Evolutionary conservation across 2,113 vertebrate genomes (phyloP), one percentile per base, ranked within the genome.

Genomic region (Microtus ochrogaster): DNA sequence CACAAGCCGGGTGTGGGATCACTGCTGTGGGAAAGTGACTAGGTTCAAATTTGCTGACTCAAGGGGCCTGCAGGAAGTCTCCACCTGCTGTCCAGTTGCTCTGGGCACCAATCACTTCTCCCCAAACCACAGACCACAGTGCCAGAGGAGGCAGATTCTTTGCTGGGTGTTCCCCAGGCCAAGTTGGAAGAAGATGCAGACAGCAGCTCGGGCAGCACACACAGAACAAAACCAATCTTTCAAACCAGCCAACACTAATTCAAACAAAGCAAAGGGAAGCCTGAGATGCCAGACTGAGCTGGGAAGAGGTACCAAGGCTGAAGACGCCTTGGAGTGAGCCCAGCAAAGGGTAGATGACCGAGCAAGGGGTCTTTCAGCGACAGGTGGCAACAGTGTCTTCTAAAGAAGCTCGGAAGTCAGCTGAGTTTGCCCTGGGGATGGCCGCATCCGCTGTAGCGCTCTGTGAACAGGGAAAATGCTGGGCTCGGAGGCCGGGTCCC

Each of bases 311-410:
- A 3, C 66, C 39, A 3, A n/a, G 58, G 58, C 55, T 9, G 10
- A 19, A 0, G 16, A 7, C 0, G 0, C 11, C 70, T n/a, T 10
- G 17, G 39, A 41, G 65, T 0, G 21, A 66, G 68, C 9, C 58
- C n/a, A 17, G 44, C 6, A 12, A 33, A 36, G 49, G 55, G 8
- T 1, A 28, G 33, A 36, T 26, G 58, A 17, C 13, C 3, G 6
- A 55, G 22, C 49, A 7, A 17, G 44, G 16, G 17, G 3, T 26
- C 70, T 70, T 10, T 39, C 39, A 30, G 52, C 9, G n/a, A 9
- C 0, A 30, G 28, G 26, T 22, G 3, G 28, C 4, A 26, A 84
- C n/a, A 41, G 39, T 21, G 39, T 65, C 61, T 84, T 28, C 7
- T 2, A 68, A 6, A 5, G 44, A 17, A 47, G 58, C 47, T 49